Base-by-base conservation (phyloP, 2,113 vertebrate species). In the Mystacornis crossleyi region DNA sequence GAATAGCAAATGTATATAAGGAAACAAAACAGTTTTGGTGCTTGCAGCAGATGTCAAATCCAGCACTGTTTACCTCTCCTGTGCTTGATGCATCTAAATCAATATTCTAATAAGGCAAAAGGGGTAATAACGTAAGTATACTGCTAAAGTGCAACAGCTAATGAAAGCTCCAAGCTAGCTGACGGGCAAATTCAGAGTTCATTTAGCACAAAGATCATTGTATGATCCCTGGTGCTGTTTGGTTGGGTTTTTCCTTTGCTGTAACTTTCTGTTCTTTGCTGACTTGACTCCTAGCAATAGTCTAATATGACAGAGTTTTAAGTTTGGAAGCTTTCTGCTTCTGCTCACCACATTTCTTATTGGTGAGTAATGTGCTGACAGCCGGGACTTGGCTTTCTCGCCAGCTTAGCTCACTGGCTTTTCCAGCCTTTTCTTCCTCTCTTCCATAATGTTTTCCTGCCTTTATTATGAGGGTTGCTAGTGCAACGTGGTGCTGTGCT, bases 311-410 rank as follows among this genome's bases (percentile, higher is more conserved):
- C 82, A 82, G 81, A 67, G 73, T 95, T 96, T 96, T 77, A 83
- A 96, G 67, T 29, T 88, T 89, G 74, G 86, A 96, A 81, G 83
- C 38, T 91, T 90, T 95, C 74, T 83, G 71, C 48, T 70, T 74
- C 54, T 94, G 83, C 93, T 91, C 51, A 18, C 85, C 65, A 70
- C 95, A 97, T 98, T 97, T 98, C 97, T 97, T 96, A 25, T 79
- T 96, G 58, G 64, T 98, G 97, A 98, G 97, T 98, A 97, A 97
- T 97, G 94, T 93, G 87, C 96, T 95, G 96, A 97, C 94, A 96
- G 83, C 80, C 9, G 1, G 86, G 70, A 84, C 91, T 90, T 48
- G 29, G 91, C 90, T 89, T 64, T 45, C 90, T 80, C 0, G 0
- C 86, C 86, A 75, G 61, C n/a, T 96, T 40, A 75, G 80, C 67